Base-by-base conservation (phyloP, 2,888 invertebrate genomes). In the Asteroscopus sphinx region DNA sequence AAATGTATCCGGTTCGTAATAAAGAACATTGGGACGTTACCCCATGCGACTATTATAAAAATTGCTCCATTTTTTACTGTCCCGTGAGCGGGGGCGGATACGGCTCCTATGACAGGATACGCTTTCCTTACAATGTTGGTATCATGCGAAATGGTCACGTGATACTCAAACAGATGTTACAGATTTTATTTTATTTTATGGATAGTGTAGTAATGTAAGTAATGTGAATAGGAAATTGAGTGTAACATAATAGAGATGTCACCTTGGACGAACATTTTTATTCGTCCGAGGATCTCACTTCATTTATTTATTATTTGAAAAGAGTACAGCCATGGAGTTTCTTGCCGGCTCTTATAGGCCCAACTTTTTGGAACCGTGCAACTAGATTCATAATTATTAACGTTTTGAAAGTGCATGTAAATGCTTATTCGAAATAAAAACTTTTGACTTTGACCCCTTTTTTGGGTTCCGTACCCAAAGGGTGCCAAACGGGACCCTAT, bases 91-190 rank as follows among this genome's bases (percentile, higher is more conserved):
- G 77, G 89, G 93, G 93, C 93, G 94, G 94, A 93, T 92, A 90
- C 89, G 86, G 86, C 77, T 94, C 93, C 73, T 89, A 91, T 94
- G 92, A 92, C 94, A 92, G 93, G 93, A 93, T 92, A 90, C 85
- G 82, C 86, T 92, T 85, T 88, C 85, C 81, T 86, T 79, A 77
- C 76, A 80, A 80, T 82, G 80, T 85, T 87, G 82, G 86, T 91
- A 91, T 88, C 89, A 90, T 83, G 89, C 89, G 85, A 90, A 90
- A 90, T 88, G 78, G 80, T 87, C 87, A 88, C 85, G 88, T 86
- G 87, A 90, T 88, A 83, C 76, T 59, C 61, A 68, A 86, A 85
- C 93, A 93, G 91, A 90, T 93, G 92, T 86, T 53, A 21, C 11
- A 32, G 42, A 83, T 66, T 66, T 66, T 58, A 76, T 72, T 72